Evolutionary conservation across 2,888 invertebrate genomes (phyloP), one percentile per base, ranked within the genome.

Genomic region (Automeris io): DNA sequence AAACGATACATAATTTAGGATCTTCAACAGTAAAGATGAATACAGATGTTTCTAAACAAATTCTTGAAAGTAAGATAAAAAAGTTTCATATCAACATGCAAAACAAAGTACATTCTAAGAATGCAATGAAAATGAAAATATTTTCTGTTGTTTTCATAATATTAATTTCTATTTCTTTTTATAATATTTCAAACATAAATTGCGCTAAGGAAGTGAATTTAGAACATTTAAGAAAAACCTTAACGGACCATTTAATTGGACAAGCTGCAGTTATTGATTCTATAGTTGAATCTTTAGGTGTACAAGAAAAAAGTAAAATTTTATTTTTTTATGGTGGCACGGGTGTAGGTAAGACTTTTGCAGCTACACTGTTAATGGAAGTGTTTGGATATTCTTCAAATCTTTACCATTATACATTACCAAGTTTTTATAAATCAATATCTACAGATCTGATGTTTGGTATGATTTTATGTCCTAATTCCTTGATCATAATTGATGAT

Each of bases 281-380:
- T 21, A 52, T 86, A 36, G 43, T 76, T 22, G 46, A 61, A 13
- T 56, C 70, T 11, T 49, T 86, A n/a, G 52, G 58, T 33, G 23
- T 39, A 19, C 45, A 67, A 42, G 57, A 49, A 6, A 54, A 39
- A 5, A 67, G 54, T 40, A 83, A 79, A 61, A 55, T 86, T 9
- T 38, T 86, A 33, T 57, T 80, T 43, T 54, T 86, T 7, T 77
- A 72, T 63, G 87, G 87, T 37, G 73, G 83, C 2, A 86, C 85
- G 23, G 87, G 87, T 35, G 83, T 83, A 2, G 87, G 86, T 1
- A 87, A 87, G 48, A 80, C 87, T 25, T 75, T 63, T 41, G 57
- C 73, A 13, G 54, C 68, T n/a, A 75, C 79, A 26, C 37, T 78
- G 21, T 52, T 83, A 39, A 46, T 83, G 40, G 61, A 76, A 22